Conservation (phyloP, 2,113 vertebrate species). For the Columba janthina region DNA sequence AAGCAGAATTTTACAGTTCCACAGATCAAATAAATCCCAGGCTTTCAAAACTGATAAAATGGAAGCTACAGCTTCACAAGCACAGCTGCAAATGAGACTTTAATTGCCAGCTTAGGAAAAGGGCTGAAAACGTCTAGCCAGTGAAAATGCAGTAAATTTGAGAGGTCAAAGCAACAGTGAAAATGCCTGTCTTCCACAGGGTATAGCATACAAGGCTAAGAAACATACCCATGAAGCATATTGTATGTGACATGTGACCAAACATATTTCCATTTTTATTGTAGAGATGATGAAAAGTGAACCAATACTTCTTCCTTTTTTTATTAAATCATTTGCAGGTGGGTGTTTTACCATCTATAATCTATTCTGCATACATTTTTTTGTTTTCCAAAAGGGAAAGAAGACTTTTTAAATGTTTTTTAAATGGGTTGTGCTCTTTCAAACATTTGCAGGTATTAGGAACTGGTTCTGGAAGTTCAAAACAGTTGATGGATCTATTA, state of each 20-base stretch:
- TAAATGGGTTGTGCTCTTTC: not conserved
- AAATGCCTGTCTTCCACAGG: not conserved
- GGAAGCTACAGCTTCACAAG: conserved; percentile 41
- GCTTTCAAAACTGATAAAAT: not conserved
- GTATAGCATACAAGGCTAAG: not conserved
- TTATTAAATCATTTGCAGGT: not conserved
- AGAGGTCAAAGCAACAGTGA: conserved; percentile 2
- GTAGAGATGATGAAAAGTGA: not conserved
- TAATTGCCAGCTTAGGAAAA: conserved; percentile 56
- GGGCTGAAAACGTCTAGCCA: not conserved
- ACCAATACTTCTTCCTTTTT: not conserved
- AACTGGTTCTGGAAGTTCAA: not conserved
- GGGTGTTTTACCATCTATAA: not conserved
- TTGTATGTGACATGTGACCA: not conserved
- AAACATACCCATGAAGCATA: not conserved
- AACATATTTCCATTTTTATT: not conserved
- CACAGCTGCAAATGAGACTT: conserved; percentile 48
- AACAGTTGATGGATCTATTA: not conserved
- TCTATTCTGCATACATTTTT: not conserved
- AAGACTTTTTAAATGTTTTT: not conserved
- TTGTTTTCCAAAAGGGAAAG: not conserved
- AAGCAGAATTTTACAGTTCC: not conserved
- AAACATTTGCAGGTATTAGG: not conserved
- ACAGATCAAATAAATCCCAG: not conserved
- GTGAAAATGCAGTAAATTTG: conserved; percentile 26